Base-by-base conservation (phyloP, 2,888 invertebrate species). In the Tyria jacobaeae region DNA sequence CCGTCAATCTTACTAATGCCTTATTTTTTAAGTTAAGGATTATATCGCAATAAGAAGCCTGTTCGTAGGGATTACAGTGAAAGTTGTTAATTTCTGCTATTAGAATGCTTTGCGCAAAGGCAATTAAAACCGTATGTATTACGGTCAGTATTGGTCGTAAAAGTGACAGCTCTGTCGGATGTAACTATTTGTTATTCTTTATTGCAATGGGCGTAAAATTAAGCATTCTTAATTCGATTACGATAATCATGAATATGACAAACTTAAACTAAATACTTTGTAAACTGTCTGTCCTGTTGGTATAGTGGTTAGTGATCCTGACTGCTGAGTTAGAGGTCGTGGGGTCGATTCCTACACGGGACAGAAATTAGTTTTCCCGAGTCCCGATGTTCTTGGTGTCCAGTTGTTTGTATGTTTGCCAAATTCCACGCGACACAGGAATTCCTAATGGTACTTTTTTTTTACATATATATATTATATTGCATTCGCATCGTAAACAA, bases 1-100 rank as follows among this genome's bases (percentile, higher is more conserved):
- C 84, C 79, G 88, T 88, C 89, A 87, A 83, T 85, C 86, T 83
- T 68, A 60, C 74, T 79, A 72, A 72, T 63, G n/a, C 66, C 21
- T 37, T 70, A 62, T 68, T 54, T 61, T 73, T 66, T 68, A 61
- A 70, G 73, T 73, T 71, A 73, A 79, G 78, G 81, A 85, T 85
- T 85, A 83, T 57, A 66, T 77, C 73, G 68, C 74, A 75, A 73
- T 75, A 76, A 72, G 64, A 62, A 57, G 60, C 67, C 65, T 68
- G 68, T 79, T 74, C 73, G 73, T 80, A 81, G 78, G 82, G 85
- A 85, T 86, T 86, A 84, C 56, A 68, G 83, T 73, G 85, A 86
- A 84, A 85, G 85, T 80, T 74, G 69, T 75, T 77, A 79, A 75
- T 73, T 62, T 68, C 51, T 58, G 54, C 59, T 57, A 63, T 76